phyloP scores from a whole-genome alignment of 2,113 vertebrate species.

The Protomyctophum bolini region DNA sequence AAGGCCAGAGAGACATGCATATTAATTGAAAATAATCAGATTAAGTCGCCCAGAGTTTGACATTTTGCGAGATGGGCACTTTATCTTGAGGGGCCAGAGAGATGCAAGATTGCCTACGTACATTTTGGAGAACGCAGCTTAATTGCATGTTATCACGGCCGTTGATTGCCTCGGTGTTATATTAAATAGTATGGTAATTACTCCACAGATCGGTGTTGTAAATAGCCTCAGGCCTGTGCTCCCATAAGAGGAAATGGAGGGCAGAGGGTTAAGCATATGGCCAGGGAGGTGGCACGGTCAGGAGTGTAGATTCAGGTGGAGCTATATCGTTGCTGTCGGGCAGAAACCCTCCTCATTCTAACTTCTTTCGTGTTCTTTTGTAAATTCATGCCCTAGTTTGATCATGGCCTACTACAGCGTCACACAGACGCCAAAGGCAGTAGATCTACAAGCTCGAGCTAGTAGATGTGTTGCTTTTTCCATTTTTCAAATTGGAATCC shows the following conservation, averaged over 20 bases:
- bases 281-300: conserved; percentile 51
- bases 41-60: conserved; percentile 94
- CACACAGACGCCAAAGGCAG: no score
- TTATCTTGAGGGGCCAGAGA: conserved; percentile 91
- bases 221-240: conserved; percentile 92
- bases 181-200: conserved; percentile 99
- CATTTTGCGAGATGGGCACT: conserved; percentile 94
- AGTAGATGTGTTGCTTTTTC: no score
- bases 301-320: conserved; percentile 58
- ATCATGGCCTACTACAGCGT: no score
- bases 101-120: conserved; percentile 79
- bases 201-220: conserved; percentile 93
- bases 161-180: conserved; percentile 99
- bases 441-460: no score
- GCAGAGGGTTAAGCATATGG: conserved; percentile 69
- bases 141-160: conserved; percentile 99
- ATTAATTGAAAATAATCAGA: conserved; percentile 99
- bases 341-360: no score
- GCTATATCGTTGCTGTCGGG: neutral
- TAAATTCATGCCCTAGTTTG: no score
- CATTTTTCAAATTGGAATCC: no score
- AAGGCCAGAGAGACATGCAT: conserved; percentile 90
- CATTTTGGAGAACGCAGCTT: conserved; percentile 94
- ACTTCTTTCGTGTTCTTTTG: no score
- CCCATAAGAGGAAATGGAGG: conserved; percentile 81